Base-by-base conservation (phyloP, 2,113 vertebrate species). In the Thunnus thynnus region DNA sequence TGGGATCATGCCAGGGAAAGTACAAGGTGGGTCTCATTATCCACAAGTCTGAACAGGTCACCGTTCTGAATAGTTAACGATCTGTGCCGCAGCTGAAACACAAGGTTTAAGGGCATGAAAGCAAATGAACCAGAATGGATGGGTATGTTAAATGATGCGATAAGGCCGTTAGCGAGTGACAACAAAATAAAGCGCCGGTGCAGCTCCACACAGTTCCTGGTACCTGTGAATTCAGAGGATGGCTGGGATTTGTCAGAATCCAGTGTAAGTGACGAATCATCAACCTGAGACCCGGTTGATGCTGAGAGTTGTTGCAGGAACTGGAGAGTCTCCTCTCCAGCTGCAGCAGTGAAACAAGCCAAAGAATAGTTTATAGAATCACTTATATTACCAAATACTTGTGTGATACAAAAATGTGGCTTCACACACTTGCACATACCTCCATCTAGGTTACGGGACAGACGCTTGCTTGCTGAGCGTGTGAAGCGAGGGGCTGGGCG, bases 381-480 rank as follows among this genome's bases (percentile, higher is more conserved):
- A 4, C 55, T 3, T 16, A 54, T 13, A 62, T 57, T 14, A 10
- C 8, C 4, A 22, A 12, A 52, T 7, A 14, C 30, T 17, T 8
- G 3, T 17, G 41, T 2, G 11, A 62, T 30, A n/a, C 3, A 30
- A 5, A 3, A 5, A 16, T 51, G 27, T 2, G 3, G 8, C 47
- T 18, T 71, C 16, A 47, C 32, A 73, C 46, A 41, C 58, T 51
- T 7, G 41, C 25, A 90, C 95, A 72, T 87, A 99, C 98, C 97
- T 95, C 96, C 97, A 32, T 98, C 97, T 0, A 98, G 94, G 90
- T 96, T 97, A 76, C 96, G 93, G 58, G 97, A 98, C 0, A 96
- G 97, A 76, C 97, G 94, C 91, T 99, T 99, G 92, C 97, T 98
- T 6, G 97, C 97, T 2, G 97, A 97, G 27, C 97, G 96, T 46